Evolutionary conservation across 2,888 invertebrate genomes (phyloP).

Genomic region (Lasioglossum villosulum): DNA sequence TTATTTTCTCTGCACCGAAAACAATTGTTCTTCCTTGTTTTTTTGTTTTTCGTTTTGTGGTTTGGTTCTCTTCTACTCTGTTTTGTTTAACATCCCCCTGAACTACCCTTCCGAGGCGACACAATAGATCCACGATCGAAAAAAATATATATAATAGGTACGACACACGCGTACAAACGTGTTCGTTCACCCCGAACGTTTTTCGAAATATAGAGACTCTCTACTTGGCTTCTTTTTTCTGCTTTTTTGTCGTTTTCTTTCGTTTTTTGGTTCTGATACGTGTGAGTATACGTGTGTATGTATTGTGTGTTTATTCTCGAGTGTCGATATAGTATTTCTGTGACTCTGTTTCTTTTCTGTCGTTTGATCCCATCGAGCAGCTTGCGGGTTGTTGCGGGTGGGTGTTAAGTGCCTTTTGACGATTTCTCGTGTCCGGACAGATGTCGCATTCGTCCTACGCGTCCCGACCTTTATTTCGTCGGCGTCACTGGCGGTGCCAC

Average conservation of each 20-base stretch:
- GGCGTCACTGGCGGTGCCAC: conserved; percentile 77
- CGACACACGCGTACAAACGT: neutral
- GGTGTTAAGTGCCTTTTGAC: conserved; percentile 65
- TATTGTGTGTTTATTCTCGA: conserved; percentile 24
- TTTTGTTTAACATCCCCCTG: conserved; percentile 2
- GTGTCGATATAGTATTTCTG: conserved; percentile 36
- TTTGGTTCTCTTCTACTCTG: conserved; percentile 2
- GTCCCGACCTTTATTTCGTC: conserved; percentile 73
- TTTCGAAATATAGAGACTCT: neutral
- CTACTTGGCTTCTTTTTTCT: neutral
- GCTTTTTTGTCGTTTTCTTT: neutral
- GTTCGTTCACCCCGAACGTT: neutral
- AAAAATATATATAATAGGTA: neutral
- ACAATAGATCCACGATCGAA: conserved; percentile 17
- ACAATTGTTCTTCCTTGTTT: neutral
- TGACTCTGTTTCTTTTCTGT: conserved; percentile 43
- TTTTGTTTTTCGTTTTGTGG: neutral
- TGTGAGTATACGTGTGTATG: conserved; percentile 33
- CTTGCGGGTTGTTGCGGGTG: conserved; percentile 67
- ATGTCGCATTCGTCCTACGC: conserved; percentile 64
- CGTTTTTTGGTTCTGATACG: conserved; percentile 4
- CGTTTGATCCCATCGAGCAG: conserved; percentile 68
- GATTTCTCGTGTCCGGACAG: conserved; percentile 68
- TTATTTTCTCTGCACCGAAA: neutral
- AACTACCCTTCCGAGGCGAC: conserved; percentile 27